These are phyloP conservation scores for Glyphotaelius pellucidus DNA, from an alignment of 2,888 invertebrate species.

Conservation along the genomic window DNA sequence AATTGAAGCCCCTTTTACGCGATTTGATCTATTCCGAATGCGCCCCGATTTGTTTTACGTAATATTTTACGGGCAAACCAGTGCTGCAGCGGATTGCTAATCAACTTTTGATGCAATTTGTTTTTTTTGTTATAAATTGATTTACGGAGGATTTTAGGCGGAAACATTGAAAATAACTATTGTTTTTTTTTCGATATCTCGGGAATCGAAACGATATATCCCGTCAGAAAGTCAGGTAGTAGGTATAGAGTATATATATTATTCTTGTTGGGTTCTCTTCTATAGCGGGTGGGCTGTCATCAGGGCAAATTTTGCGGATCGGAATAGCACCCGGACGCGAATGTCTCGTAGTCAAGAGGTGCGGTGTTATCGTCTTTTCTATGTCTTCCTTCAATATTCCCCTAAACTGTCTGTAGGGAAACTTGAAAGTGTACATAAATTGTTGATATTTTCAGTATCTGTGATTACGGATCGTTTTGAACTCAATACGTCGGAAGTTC, in stretches of 20 bases:
- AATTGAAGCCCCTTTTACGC: slow-evolving; percentile 47
- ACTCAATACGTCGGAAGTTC: background rate
- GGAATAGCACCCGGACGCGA: background rate
- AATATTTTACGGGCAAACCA: slow-evolving; percentile 46
- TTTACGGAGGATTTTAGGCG: background rate
- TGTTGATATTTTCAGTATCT: background rate
- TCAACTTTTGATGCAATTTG: background rate
- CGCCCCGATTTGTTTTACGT: slow-evolving; percentile 55
- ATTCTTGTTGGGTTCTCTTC: background rate
- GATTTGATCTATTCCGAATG: slow-evolving; percentile 64
- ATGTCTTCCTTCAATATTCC: background rate
- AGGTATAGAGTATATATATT: background rate
- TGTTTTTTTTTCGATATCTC: background rate
- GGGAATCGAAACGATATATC: background rate
- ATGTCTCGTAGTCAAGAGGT: no score
- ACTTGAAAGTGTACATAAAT: background rate
- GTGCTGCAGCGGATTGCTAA: background rate
- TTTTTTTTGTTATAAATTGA: background rate
- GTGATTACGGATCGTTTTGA: background rate
- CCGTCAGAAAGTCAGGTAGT: no score
- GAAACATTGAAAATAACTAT: no score
- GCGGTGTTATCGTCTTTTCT: background rate
- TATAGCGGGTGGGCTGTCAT: background rate
- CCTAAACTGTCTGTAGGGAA: background rate
- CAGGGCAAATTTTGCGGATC: background rate